Evolutionary conservation across 2,888 invertebrate genomes (phyloP), one percentile per base, ranked within the genome.

Genomic region (Monoplex corrugatus): DNA sequence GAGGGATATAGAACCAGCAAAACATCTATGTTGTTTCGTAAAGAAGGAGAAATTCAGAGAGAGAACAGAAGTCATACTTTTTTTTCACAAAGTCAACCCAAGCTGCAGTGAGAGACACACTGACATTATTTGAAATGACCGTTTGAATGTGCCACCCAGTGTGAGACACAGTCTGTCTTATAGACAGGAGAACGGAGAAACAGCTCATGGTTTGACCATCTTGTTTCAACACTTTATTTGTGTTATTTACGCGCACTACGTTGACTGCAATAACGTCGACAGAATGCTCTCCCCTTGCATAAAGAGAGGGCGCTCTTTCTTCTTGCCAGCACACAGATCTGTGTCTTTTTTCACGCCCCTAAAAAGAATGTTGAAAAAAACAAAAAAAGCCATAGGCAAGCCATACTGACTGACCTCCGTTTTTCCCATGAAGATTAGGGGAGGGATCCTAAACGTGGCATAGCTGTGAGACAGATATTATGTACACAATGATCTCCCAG

Each of bases 21-120:
- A 63, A 86, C 16, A n/a, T n/a, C n/a, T n/a, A n/a, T n/a, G n/a
- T n/a, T n/a, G n/a, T n/a, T n/a, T n/a, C n/a, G n/a, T n/a, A 63
- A 38, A 86, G 68, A 86, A 72, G 72, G 75, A 86, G 86, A 86
- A 44, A 86, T 72, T 72, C 44, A 86, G 86, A 86, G 75, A 86
- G 86, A 86, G 38, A 63, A 13, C 40, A n/a, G n/a, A n/a, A n/a
- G n/a, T n/a, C n/a, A n/a, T n/a, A n/a, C n/a, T n/a, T n/a, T n/a
- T n/a, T n/a, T n/a, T n/a, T n/a, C n/a, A n/a, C n/a, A n/a, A n/a
- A n/a, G n/a, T n/a, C n/a, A n/a, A n/a, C n/a, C n/a, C n/a, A n/a
- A n/a, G n/a, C n/a, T n/a, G n/a, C n/a, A n/a, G n/a, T n/a, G n/a
- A 32, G n/a, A 63, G 63, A 50, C 28, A 45, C 28, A n/a, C 28